Evolutionary conservation across 37 sponge, comb jelly and placozoan species (phyloP), one percentile per base, ranked within the genome.

Genomic region (Cladorhizidae sp.): DNA sequence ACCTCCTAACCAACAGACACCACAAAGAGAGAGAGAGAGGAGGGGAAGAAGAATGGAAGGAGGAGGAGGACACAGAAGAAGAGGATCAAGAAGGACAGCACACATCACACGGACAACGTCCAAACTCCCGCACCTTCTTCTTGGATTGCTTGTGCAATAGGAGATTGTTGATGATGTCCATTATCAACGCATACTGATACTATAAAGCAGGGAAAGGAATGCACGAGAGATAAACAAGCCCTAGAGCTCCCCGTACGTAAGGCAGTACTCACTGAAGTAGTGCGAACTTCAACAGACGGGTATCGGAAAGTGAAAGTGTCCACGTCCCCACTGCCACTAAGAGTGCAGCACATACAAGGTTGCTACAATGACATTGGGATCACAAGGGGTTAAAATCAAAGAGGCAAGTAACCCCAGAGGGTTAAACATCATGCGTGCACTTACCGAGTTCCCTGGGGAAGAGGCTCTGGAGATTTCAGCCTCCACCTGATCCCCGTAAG

Each of bases 161-260:
- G 23, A 97, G 82, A 50, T 97, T 97, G 70, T 86, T 94, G 42
- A 97, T 38, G 43, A 97, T 95, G 69, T 97, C 95, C 58, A 89
- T 72, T 15, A 97, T 80, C 59, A 97, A 54, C 9, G 78, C 72
- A 61, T 94, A 89, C 82, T 97, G 98, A 32, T 51, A 38, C 91
- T 91, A 72, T 11, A 80, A 5, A 40, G 22, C 40, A 37, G 40
- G 37, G 23, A 68, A 9, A 18, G 17, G 8, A 67, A 67, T 7
- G 8, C 68, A 67, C 6, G 12, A 22, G 50, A 79, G 33, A 6
- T 26, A 17, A 28, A 28, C 5, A 12, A 17, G n/a, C 61, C 5
- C 14, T 26, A 12, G 5, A 12, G 28, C 61, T 28, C 3, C 7
- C 5, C 15, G 12, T 28, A 17, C 5, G 3, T 18, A 17, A 17